These are phyloP conservation scores for Desmodus rotundus DNA, from an alignment of 2,113 vertebrate species.

Conservation along the genomic window DNA sequence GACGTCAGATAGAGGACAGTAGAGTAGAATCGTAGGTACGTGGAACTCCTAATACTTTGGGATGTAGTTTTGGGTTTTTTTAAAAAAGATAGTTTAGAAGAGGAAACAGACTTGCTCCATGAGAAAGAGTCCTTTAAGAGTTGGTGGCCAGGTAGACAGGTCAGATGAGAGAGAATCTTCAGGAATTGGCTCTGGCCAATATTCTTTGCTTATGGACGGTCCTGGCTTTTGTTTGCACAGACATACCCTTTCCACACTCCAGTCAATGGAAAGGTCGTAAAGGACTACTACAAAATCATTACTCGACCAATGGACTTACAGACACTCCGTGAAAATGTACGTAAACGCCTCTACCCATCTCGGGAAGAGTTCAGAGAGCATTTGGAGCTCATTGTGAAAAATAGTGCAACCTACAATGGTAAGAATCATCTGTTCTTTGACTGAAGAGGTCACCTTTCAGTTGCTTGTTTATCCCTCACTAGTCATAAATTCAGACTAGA, in stretches of 20 bases:
- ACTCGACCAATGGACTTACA: conserved; percentile 97
- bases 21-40: not conserved
- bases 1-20: not conserved
- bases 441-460: not conserved
- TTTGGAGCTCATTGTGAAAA: conserved; percentile 95
- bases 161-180: not conserved
- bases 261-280: conserved; percentile 96
- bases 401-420: conserved; percentile 97
- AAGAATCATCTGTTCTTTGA: conserved; percentile 29
- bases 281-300: conserved; percentile 99
- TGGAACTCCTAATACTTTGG: not conserved
- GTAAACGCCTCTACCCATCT: conserved; percentile 94
- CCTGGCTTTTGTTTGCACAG: conserved; percentile 76
- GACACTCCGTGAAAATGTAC: conserved; percentile 95
- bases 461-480: not conserved
- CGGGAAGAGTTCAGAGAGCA: conserved; percentile 96
- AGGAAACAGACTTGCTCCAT: not conserved
- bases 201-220: conserved; percentile 32
- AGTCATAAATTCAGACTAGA: conserved; percentile 8
- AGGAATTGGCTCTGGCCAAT: not conserved
- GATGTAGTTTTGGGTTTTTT: not conserved
- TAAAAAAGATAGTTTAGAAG: not conserved
- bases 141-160: not conserved
- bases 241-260: conserved; percentile 98
- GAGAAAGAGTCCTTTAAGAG: conserved; percentile 34